These are phyloP conservation scores for Branchellion lobata DNA, from an alignment of 2,888 invertebrate species.

Conservation along the genomic window DNA sequence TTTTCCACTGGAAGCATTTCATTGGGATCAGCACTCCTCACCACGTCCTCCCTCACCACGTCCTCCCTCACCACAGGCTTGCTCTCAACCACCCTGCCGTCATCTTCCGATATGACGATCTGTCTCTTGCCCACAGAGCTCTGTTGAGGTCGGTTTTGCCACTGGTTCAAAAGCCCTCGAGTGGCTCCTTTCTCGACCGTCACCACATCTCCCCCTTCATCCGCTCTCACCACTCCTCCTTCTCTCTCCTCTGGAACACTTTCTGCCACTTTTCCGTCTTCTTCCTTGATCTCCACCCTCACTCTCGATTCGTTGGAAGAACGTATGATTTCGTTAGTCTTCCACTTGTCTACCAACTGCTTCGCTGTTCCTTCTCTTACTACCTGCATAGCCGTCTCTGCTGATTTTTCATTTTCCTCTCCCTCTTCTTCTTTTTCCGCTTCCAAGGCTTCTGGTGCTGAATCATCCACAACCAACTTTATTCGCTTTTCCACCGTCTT, in stretches of 20 bases:
- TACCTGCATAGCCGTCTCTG: background rate
- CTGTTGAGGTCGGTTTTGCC: conserved; percentile 14
- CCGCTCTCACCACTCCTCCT: conserved; percentile 26
- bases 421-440: background rate
- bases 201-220: background rate
- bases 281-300: conserved; percentile 28
- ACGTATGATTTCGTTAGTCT: conserved; percentile 5
- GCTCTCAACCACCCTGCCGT: conserved; percentile 48
- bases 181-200: conserved; percentile 21
- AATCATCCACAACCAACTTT: conserved; percentile 4
- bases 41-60: conserved; percentile 42
- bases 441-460: background rate
- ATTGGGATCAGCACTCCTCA: background rate
- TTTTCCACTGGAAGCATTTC: background rate
- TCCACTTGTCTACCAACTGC: conserved; percentile 23
- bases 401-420: background rate
- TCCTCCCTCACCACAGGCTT: conserved; percentile 44
- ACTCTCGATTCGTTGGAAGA: background rate
- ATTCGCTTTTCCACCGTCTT: background rate
- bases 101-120: conserved; percentile 32
- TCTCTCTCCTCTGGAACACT: conserved; percentile 5
- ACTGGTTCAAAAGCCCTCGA: conserved; percentile 17
- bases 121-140: background rate
- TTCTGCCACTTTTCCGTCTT: conserved; percentile 26
- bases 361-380: conserved; percentile 35